Conservation (phyloP, 1,140 invertebrate genomes). For the Penaeus vannamei region DNA sequence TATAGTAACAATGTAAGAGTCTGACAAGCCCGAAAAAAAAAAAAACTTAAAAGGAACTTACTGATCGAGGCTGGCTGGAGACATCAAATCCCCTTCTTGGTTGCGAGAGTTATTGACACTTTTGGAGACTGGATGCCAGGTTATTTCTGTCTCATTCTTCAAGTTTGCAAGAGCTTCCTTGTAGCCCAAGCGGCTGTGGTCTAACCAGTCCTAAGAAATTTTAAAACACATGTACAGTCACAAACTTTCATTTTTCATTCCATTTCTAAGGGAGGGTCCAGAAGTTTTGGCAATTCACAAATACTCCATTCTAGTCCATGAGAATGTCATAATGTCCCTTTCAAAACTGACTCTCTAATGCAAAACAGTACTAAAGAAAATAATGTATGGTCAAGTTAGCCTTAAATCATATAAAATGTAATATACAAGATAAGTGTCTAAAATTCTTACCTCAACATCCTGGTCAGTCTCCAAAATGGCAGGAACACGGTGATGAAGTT, state of each 20-base stretch:
- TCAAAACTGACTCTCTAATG: too few species aligned
- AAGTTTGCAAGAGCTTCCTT: slow-evolving; percentile 75
- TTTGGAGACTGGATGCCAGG: slow-evolving; percentile 81
- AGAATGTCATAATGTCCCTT: too few species aligned
- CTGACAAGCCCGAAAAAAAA: background rate
- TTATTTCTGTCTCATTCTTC: slow-evolving; percentile 74
- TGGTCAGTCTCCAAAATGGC: slow-evolving; percentile 81
- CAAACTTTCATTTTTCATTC: background rate
- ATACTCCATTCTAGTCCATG: too few species aligned
- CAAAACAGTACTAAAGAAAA: too few species aligned
- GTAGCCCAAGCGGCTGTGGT: slow-evolving; percentile 76
- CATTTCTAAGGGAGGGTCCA: too few species aligned
- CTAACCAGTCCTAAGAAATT: slow-evolving; percentile 77
- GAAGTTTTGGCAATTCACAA: too few species aligned
- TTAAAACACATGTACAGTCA: background rate
- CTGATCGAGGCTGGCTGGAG: slow-evolving; percentile 73
- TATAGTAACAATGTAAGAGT: too few species aligned
- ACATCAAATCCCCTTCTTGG: slow-evolving; percentile 80
- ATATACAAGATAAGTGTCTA: slow-evolving; percentile 6
- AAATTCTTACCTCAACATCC: slow-evolving; percentile 78
- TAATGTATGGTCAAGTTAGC: background rate
- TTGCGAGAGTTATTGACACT: slow-evolving; percentile 82
- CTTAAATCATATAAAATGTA: background rate
- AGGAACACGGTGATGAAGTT: slow-evolving; percentile 86
- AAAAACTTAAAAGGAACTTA: slow-evolving; percentile 44